Evolutionary conservation across 2,888 invertebrate species (phyloP), one percentile per base, ranked within the genome.

Genomic region (Opisthograptis luteolata): DNA sequence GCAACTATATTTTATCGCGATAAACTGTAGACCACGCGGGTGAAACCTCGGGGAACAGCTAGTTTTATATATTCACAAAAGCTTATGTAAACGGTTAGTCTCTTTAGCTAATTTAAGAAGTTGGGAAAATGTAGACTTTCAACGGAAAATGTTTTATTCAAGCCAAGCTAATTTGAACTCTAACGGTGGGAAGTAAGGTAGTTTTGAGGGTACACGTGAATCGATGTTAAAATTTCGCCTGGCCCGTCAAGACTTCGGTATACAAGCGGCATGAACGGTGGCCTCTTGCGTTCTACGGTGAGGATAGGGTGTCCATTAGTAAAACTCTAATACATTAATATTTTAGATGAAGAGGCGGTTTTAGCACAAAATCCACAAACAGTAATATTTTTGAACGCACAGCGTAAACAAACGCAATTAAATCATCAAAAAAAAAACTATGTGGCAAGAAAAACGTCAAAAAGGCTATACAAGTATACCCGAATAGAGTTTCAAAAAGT

Each of bases 71-170:
- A 55, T 53, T 53, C 40, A 49, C 51, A 55, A 60, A 60, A 58
- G 55, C 57, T 52, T 59, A 52, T 50, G 60, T 54, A 60, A 60
- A 60, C 55, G 49, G 60, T 52, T 58, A 58, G 58, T 54, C 58
- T 60, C 60, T 55, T 60, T 55, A 55, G 53, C 51, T 60, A 55
- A 66, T 64, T 64, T 65, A 72, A 68, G 64, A 64, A 45, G 51
- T 50, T 27, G 47, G 56, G 60, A 59, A 62, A 65, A 62, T 69
- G 66, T 65, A 66, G 55, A 55, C 57, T 63, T 51, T 20, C 47
- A 37, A 60, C 36, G 39, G 43, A 48, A 59, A 58, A 58, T 58
- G 41, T 50, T 40, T 5, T 9, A 30, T 7, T 39, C 4, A 8
- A n/a, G 27, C 8, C 32, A 51, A 8, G 34, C 42, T 7, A 64